Evolutionary conservation across 2,797 vertebrate species (phyloP), one percentile per base, ranked within the genome.

Genomic region (Hyperoplus immaculatus): DNA sequence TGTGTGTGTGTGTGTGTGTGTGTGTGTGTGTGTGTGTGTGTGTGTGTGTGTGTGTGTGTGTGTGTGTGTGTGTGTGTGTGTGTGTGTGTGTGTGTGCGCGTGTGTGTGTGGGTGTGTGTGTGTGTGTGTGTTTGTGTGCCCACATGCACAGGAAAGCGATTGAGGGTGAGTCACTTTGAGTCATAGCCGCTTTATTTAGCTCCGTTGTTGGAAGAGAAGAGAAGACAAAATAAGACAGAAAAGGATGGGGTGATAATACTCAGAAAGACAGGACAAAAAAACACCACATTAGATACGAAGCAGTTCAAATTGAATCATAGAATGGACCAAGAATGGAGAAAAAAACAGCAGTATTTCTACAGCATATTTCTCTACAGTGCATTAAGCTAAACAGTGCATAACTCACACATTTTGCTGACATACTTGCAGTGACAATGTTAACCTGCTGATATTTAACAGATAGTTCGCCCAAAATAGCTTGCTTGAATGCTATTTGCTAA

Each of bases 91-190:
- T 64, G 61, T 69, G 45, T 72, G 69, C 51, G 51, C 55, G 43
- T 64, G 57, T 57, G 69, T 50, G 61, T 64, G 72, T 46, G 12
- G 38, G 69, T 67, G 72, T 42, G 54, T 59, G 65, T 51, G 47
- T 47, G 38, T 18, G 50, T 43, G 11, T 13, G 36, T 51, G 18
- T 43, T 39, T 49, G 47, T 60, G 66, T n/a, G 5, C 29, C 43
- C 39, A 77, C 63, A 60, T 72, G 38, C n/a, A 8, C 46, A 69
- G 43, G 45, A 82, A 75, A 83, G 83, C 65, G 72, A 85, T 42
- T 57, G 67, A 72, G 60, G 70, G 75, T 90, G 87, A 92, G 68
- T 92, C 90, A 88, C 77, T 90, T 80, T 90, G 88, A 89, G 80
- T 92, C 92, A 91, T 63, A 53, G 59, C 75, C 56, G 61, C 72